These are phyloP conservation scores for Pristionchus maxplancki DNA, from an alignment of 2,888 invertebrate species.

Conservation along the genomic window DNA sequence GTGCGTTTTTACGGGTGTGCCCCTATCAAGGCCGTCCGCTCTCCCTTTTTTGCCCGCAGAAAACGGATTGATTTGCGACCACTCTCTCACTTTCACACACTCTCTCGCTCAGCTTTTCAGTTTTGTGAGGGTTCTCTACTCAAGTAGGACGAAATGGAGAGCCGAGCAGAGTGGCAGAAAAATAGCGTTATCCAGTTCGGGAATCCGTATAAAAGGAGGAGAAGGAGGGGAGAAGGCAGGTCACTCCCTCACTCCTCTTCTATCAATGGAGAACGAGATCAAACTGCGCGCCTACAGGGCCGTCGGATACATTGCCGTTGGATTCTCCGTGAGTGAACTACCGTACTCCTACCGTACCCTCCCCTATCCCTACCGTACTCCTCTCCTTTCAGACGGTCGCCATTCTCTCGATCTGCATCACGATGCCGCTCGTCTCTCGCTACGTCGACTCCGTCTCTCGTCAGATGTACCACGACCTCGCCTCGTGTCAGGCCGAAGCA, in stretches of 20 bases:
- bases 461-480: constrained; percentile 46
- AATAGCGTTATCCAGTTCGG: constrained; percentile 23
- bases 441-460: constrained; percentile 45
- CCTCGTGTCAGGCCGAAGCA: not conserved
- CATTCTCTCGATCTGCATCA: constrained; percentile 47
- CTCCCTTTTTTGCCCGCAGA: not conserved
- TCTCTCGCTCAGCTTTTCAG: constrained; percentile 7
- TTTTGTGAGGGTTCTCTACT: constrained; percentile 17
- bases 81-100: not conserved
- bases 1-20: constrained; percentile 8
- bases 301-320: constrained; percentile 32
- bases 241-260: not conserved
- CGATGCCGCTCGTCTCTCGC: constrained; percentile 28
- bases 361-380: not conserved
- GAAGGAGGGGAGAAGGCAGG: not conserved
- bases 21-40: not conserved
- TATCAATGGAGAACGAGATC: constrained; percentile 38
- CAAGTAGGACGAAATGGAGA: constrained; percentile 16
- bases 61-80: not conserved
- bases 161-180: not conserved
- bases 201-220: not conserved
- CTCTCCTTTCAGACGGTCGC: constrained; percentile 35
- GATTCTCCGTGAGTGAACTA: constrained; percentile 24
- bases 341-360: not conserved
- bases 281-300: constrained; percentile 30